Base-by-base conservation (phyloP, 2,113 vertebrate species). In the Psilopsiagon aymara region DNA sequence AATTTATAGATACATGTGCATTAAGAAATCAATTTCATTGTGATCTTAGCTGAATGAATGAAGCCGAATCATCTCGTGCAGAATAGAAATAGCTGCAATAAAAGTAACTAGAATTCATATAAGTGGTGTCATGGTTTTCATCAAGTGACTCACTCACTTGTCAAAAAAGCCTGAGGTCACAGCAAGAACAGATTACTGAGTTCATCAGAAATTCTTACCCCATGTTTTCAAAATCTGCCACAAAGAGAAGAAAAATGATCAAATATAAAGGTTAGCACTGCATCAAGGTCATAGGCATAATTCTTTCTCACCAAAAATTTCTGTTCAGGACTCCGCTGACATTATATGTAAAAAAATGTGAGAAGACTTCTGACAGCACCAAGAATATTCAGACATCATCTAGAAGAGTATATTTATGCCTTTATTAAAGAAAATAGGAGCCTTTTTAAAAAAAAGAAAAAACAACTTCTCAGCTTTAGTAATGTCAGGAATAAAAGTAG, bases 261-360 rank as follows among this genome's bases (percentile, higher is more conserved):
- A 92, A 81, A 78, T 37, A 86, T 33, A 90, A 92, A 82, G 79
- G 28, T 17, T 66, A 77, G 15, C 44, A 39, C 17, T 81, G 33
- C 29, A 83, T 75, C 82, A 93, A 94, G 92, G 92, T 92, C 88
- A 92, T 55, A 71, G 18, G 35, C 67, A 31, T 62, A 77, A 92
- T 28, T 63, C 21, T 62, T 77, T 49, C 60, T 90, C 4, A 4
- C 53, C 11, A 83, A 92, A 95, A 81, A 67, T n/a, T 59, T 90
- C 37, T 74, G 46, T 80, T 13, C 18, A 62, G 88, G 33, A 80
- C 35, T 20, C 51, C 63, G 29, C 24, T 94, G 90, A 92, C 62
- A 83, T 79, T 83, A 51, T 10, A 62, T 16, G 52, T 24, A 23
- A 20, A 92, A 55, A 80, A 77, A 78, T 67, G 46, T 82, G 14